Evolutionary conservation across 2,113 vertebrate species (phyloP).

Genomic region (Ageneiosus marmoratus): DNA sequence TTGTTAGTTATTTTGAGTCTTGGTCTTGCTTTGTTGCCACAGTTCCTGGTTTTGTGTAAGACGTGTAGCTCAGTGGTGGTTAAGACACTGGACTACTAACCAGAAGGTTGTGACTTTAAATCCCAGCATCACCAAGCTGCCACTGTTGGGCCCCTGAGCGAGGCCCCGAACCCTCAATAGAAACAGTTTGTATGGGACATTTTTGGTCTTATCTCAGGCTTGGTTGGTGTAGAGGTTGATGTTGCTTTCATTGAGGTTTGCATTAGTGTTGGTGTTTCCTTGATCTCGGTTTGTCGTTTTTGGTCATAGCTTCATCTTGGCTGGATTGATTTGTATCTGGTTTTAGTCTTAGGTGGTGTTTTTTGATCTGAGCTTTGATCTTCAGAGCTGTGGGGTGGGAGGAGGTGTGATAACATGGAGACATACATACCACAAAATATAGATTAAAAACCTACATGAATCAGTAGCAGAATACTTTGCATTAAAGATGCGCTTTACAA

Average conservation of each 20-base stretch:
- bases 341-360: background rate
- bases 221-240: background rate
- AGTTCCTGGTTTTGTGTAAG: background rate
- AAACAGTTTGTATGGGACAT: background rate
- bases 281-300: background rate
- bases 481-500: too few species aligned
- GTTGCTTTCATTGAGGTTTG: background rate
- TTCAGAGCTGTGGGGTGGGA: too few species aligned
- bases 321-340: background rate
- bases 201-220: background rate
- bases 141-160: too few species aligned
- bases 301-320: background rate
- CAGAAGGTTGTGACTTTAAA: too few species aligned
- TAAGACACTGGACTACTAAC: too few species aligned
- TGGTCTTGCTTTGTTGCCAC: background rate
- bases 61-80: too few species aligned
- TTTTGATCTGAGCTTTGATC: background rate
- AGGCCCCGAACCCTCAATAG: too few species aligned
- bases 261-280: background rate
- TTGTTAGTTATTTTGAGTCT: background rate
- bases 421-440: too few species aligned
- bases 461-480: too few species aligned
- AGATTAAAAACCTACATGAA: too few species aligned
- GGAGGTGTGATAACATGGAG: too few species aligned
- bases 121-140: too few species aligned